A percentile compares a stretch with the other conserved stretches of the same genome.
phyloP scores from a whole-genome alignment of 2,113 vertebrate genomes.

The Seriola dumerili region DNA sequence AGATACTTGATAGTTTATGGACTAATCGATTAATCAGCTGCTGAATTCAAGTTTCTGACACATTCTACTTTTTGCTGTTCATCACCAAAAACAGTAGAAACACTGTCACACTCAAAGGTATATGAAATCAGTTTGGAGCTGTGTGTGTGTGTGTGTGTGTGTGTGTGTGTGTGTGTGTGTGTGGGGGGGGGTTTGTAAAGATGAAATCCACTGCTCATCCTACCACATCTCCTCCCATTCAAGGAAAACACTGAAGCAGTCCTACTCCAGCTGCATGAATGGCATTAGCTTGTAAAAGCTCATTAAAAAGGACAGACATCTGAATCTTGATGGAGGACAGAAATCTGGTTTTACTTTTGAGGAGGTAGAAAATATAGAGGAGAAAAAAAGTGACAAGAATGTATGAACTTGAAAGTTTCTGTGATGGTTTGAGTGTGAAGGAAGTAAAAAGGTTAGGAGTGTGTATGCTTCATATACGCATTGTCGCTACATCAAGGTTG shows the following conservation, averaged over 20 bases:
- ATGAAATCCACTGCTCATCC: background rate
- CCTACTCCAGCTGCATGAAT: slow-evolving; percentile 26
- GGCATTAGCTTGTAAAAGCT: slow-evolving; percentile 10
- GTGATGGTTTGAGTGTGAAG: background rate
- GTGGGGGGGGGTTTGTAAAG: background rate
- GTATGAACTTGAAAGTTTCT: slow-evolving; percentile 41
- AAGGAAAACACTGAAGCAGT: slow-evolving; percentile 22
- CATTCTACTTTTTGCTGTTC: too few relatives aligned
- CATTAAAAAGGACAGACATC: slow-evolving; percentile 22
- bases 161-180: background rate
- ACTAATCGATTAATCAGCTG: too few relatives aligned
- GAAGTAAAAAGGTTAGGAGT: background rate
- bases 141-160: background rate
- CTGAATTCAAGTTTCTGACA: too few relatives aligned
- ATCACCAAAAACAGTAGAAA: too few relatives aligned
- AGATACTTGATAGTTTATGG: too few relatives aligned
- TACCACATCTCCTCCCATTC: slow-evolving; percentile 5
- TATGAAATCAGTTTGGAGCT: background rate
- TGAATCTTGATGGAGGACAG: slow-evolving; percentile 6
- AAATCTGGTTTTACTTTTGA: slow-evolving; percentile 13
- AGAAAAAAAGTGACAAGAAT: slow-evolving; percentile 26
- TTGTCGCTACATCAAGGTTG: slow-evolving; percentile 33
- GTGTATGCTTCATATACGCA: background rate
- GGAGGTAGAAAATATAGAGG: slow-evolving; percentile 8
- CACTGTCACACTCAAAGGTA: background rate